Conservation (phyloP, 2,797 vertebrate species). For the Allobates femoralis region DNA sequence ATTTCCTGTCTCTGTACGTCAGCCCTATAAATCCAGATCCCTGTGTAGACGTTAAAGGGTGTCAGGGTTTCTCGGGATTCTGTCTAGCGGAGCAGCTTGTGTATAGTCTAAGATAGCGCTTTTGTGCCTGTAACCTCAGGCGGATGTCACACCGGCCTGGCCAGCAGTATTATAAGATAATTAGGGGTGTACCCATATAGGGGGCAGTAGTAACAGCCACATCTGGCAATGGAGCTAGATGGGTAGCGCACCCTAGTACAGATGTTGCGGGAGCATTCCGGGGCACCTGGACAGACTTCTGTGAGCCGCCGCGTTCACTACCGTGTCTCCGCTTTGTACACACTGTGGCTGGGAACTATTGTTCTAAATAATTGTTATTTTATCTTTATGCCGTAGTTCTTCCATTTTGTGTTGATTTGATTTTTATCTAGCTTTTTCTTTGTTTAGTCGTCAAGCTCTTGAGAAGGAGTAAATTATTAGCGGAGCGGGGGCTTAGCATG, state of each 20-base stretch:
- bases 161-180: not conserved
- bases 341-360: not conserved
- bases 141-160: no score
- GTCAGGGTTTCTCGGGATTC: no score
- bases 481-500: not conserved
- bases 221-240: not conserved
- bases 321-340: not conserved
- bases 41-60: no score
- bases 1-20: no score
- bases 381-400: not conserved
- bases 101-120: no score
- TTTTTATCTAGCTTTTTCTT: not conserved
- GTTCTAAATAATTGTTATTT: constrained; percentile 16
- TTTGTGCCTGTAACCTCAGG: no score
- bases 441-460: not conserved
- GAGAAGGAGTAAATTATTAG: constrained; percentile 44
- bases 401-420: constrained; percentile 8
- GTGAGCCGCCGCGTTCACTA: not conserved
- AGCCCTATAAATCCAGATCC: no score
- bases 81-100: no score
- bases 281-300: not conserved
- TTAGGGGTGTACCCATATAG: no score
- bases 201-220: no score
- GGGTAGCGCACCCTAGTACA: not conserved
- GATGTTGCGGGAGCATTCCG: not conserved